Percentiles rank a stretch among this genome's conserved stretches.
phyloP scores from a whole-genome alignment of 2,888 invertebrate species.

The Himalopsyche japonica region DNA sequence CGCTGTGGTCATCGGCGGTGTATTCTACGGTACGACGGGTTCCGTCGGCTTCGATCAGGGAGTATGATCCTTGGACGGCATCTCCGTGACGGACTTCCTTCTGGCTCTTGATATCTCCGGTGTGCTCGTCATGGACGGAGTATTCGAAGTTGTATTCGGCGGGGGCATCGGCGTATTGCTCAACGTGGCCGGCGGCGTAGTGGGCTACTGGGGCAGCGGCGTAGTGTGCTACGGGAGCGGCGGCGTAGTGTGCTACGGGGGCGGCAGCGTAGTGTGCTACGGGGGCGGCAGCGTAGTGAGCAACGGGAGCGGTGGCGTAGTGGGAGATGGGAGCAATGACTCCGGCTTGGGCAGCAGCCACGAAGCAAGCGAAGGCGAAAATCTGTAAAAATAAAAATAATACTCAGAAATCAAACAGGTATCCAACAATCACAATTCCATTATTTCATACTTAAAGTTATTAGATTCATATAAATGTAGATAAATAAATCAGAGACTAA shows the following conservation, averaged over 20 bases:
- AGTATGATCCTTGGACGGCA: conserved; percentile 54
- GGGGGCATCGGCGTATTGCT: conserved; percentile 38
- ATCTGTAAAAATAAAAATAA: neutral
- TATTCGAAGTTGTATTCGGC: conserved; percentile 32
- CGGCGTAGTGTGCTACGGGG: conserved; percentile 25
- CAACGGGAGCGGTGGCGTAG: conserved; percentile 26
- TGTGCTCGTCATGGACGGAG: conserved; percentile 31
- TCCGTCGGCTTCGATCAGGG: conserved; percentile 56
- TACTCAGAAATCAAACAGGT: too few relatives aligned
- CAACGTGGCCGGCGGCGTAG: conserved; percentile 45
- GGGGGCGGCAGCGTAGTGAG: conserved; percentile 28
- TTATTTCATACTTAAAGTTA: too few relatives aligned
- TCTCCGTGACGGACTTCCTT: conserved; percentile 54
- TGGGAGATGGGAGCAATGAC: conserved; percentile 29
- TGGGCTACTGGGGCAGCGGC: conserved; percentile 43
- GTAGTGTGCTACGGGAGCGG: conserved; percentile 17
- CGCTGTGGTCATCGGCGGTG: conserved; percentile 57
- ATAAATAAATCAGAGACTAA: too few relatives aligned
- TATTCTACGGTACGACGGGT: conserved; percentile 52
- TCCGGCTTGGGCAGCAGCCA: conserved; percentile 3
- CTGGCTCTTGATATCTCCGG: conserved; percentile 53
- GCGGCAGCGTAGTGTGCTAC: conserved; percentile 44
- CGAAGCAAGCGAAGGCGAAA: conserved; percentile 3
- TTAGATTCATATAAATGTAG: too few relatives aligned
- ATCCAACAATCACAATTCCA: too few relatives aligned